Conservation (phyloP, 2,888 invertebrate genomes). For the Rhingia campestris region DNA sequence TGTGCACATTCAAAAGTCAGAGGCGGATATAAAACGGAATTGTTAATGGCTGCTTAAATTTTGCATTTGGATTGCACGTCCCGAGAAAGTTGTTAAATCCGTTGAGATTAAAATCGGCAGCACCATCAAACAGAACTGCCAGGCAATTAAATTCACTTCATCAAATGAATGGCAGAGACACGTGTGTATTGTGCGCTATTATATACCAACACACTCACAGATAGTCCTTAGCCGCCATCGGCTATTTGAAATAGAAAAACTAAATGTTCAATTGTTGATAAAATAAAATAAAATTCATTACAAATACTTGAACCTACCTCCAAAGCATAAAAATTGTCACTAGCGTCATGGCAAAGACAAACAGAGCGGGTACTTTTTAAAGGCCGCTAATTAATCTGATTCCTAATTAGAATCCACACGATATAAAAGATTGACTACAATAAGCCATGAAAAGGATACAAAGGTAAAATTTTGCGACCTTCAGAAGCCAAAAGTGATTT, state of each 20-base stretch:
- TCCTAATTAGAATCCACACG: conserved; percentile 59
- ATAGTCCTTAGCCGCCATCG: too few relatives aligned
- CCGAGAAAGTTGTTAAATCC: conserved; percentile 55
- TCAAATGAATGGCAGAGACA: conserved; percentile 25
- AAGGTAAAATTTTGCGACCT: conserved; percentile 25
- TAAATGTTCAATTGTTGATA: too few relatives aligned
- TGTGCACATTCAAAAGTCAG: conserved; percentile 14
- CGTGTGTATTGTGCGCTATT: not conserved
- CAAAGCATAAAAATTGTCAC: conserved; percentile 37
- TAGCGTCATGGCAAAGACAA: conserved; percentile 59
- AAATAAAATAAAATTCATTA: too few relatives aligned
- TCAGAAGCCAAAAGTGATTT: conserved; percentile 16
- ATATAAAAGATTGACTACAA: conserved; percentile 4
- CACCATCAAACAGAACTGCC: conserved; percentile 29
- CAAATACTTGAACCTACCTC: conserved; percentile 51
- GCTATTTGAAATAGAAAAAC: too few relatives aligned
- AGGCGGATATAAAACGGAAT: conserved; percentile 45
- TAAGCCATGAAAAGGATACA: conserved; percentile 5
- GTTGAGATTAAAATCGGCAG: conserved; percentile 57
- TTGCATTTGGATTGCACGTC: conserved; percentile 58
- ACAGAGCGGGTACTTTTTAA: conserved; percentile 61
- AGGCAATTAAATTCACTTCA: conserved; percentile 56
- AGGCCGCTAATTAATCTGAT: conserved; percentile 64
- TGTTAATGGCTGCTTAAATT: conserved; percentile 61
- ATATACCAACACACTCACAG: too few relatives aligned